Conservation (phyloP, 2,888 invertebrate genomes). For the Cheilosia soror region DNA sequence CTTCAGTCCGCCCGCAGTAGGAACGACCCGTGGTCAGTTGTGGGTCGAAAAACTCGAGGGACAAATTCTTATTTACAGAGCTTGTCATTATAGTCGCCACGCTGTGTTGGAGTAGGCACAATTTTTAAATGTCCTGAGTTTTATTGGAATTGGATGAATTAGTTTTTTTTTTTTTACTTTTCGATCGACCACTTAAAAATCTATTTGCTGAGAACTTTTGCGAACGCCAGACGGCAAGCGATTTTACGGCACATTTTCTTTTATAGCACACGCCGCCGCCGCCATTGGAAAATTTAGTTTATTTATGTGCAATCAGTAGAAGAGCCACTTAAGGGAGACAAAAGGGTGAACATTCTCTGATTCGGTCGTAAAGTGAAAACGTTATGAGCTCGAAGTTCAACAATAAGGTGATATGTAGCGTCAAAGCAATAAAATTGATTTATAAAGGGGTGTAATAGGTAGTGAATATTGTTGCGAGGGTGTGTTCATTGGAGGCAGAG, state of each 20-base stretch:
- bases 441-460: neutral
- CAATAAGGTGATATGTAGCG: slow-evolving; percentile 23
- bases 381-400: slow-evolving; percentile 18
- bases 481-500: too few relatives aligned
- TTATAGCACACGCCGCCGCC: neutral
- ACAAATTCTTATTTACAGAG: neutral
- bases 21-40: neutral
- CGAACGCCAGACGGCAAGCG: slow-evolving; percentile 21
- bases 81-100: slow-evolving; percentile 13
- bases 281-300: neutral
- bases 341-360: slow-evolving; percentile 9
- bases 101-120: slow-evolving; percentile 6
- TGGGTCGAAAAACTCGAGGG: neutral
- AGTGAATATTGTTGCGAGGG: too few relatives aligned
- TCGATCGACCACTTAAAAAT: neutral
- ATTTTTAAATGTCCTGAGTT: slow-evolving; percentile 38
- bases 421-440: slow-evolving; percentile 11
- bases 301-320: neutral
- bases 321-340: neutral
- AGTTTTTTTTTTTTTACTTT: neutral
- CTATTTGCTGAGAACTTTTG: slow-evolving; percentile 20
- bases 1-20: neutral
- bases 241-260: slow-evolving; percentile 41
- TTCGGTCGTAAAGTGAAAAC: slow-evolving; percentile 16
- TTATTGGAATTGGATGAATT: slow-evolving; percentile 35